Conservation (phyloP, 2,888 invertebrate species). For the Elysia crispata region DNA sequence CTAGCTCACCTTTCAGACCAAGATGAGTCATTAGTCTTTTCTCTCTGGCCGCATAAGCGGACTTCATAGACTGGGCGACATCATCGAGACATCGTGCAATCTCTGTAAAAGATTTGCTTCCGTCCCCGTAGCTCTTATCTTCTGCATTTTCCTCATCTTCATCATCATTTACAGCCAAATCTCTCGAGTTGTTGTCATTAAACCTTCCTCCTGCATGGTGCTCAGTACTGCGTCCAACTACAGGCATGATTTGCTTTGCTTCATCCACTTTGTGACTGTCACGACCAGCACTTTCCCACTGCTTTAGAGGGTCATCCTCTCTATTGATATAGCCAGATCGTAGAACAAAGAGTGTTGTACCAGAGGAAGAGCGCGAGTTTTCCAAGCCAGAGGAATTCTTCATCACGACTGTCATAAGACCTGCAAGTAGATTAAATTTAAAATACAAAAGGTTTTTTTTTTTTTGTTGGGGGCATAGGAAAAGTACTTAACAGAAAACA, state of each 20-base stretch:
- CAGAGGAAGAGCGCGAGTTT: constrained; percentile 59
- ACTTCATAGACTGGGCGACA: constrained; percentile 51
- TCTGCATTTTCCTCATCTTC: constrained; percentile 11
- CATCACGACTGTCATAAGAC: constrained; percentile 66
- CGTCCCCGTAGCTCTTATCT: not conserved
- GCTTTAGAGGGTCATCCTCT: not conserved
- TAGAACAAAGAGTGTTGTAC: constrained; percentile 62
- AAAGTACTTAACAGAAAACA: too few relatives aligned
- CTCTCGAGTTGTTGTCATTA: too few relatives aligned
- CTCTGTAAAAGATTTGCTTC: constrained; percentile 15
- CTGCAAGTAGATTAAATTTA: constrained; percentile 53
- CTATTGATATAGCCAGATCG: not conserved
- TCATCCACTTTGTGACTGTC: not conserved
- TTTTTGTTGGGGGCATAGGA: too few relatives aligned
- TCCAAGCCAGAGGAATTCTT: constrained; percentile 59
- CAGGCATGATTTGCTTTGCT: not conserved
- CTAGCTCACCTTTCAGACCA: constrained; percentile 45
- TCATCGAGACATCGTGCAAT: constrained; percentile 54
- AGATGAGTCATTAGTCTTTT: constrained; percentile 45
- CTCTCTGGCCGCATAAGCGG: constrained; percentile 47
- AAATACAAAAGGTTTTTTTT: not conserved
- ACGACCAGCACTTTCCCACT: not conserved
- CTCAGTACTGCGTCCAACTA: not conserved
- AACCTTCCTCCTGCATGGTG: too few relatives aligned
- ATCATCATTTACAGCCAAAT: not conserved